These are phyloP conservation scores for Mustela lutreola DNA, from an alignment of 2,113 vertebrate genomes.

Conservation along the genomic window DNA sequence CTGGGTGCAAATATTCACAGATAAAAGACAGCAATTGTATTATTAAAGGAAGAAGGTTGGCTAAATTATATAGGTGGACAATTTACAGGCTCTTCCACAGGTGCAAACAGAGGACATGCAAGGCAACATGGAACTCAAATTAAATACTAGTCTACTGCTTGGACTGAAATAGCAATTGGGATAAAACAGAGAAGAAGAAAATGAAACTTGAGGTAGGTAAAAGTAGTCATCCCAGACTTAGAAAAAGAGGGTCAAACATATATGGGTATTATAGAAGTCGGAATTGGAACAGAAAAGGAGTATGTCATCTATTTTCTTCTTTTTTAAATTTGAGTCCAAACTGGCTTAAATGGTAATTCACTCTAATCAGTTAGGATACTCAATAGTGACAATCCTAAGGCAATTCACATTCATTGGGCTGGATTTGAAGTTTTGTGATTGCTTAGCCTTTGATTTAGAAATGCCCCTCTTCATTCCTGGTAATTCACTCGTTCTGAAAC, in stretches of 20 bases:
- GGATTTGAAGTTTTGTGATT: background rate
- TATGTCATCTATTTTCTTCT: background rate
- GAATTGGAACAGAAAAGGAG: background rate
- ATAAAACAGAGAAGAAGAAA: background rate
- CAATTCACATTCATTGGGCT: background rate
- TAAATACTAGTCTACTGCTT: background rate
- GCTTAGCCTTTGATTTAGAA: background rate
- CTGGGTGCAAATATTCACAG: background rate
- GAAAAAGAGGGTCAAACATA: background rate
- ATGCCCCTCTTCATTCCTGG: background rate
- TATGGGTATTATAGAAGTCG: background rate
- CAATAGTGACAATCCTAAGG: background rate
- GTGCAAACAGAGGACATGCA: background rate
- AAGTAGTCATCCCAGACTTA: background rate
- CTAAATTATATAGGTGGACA: background rate
- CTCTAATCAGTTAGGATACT: background rate
- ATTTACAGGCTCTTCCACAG: background rate
- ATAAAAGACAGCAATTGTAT: background rate
- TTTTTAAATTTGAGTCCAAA: background rate
- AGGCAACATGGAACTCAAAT: background rate
- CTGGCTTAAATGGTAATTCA: background rate
- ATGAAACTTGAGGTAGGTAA: background rate
- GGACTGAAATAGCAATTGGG: background rate
- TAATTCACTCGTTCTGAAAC: background rate
- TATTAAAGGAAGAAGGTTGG: background rate